phyloP scores from a whole-genome alignment of 2,797 vertebrate species.

The Petrocephalus schoutedeni region DNA sequence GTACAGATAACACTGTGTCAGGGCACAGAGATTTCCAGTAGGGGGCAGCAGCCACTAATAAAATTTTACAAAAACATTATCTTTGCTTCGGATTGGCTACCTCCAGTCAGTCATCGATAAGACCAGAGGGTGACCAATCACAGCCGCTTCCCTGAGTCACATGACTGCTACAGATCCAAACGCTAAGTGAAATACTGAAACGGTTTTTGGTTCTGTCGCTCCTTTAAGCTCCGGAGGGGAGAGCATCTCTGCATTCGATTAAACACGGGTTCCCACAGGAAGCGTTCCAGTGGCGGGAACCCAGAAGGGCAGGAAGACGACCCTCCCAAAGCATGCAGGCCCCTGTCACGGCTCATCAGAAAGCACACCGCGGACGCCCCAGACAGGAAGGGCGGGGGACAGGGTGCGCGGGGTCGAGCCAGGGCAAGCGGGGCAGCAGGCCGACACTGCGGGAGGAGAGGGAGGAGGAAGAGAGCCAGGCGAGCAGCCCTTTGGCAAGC shows the following conservation, averaged over 20 bases:
- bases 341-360: neutral
- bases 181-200: neutral
- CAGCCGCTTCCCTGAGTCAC: neutral
- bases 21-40: neutral
- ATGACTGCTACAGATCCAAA: neutral
- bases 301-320: neutral
- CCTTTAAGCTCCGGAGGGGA: neutral
- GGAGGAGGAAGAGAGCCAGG: neutral
- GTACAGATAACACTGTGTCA: neutral
- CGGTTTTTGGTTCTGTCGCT: neutral
- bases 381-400: neutral
- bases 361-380: neutral
- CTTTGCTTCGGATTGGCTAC: neutral
- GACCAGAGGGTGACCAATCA: neutral
- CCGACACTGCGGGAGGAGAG: neutral
- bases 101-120: neutral
- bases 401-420: neutral
- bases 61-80: neutral
- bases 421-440: neutral
- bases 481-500: neutral
- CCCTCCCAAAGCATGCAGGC: neutral
- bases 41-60: neutral
- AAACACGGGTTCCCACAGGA: neutral
- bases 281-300: neutral
- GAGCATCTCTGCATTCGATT: neutral